Percentiles rank a stretch among this genome's conserved stretches.
These are phyloP conservation scores for Antennarius maculatus DNA, from an alignment of 2,797 vertebrate species.

Conservation along the genomic window DNA sequence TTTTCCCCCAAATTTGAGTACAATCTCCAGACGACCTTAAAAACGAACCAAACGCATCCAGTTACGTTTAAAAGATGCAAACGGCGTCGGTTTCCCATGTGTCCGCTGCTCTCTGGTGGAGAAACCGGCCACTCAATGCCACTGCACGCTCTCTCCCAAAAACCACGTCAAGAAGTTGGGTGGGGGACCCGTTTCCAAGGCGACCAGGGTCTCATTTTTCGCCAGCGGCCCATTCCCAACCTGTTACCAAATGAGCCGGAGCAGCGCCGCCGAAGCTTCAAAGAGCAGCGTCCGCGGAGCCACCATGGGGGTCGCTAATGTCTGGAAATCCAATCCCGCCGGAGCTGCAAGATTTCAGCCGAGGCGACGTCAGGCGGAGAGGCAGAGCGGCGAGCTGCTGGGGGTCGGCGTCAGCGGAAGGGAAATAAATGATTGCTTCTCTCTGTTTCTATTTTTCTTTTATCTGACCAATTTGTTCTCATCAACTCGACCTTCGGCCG, in stretches of 20 bases:
- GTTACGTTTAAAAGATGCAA: no score
- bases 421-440: background rate
- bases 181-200: conserved; percentile 84
- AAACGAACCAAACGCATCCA: background rate
- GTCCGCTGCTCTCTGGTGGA: conserved; percentile 31
- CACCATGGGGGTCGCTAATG: conserved; percentile 85
- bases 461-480: conserved; percentile 37
- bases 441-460: background rate
- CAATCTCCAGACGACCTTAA: background rate
- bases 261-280: conserved; percentile 80
- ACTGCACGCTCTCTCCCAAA: conserved; percentile 73
- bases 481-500: conserved; percentile 36
- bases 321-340: conserved; percentile 88
- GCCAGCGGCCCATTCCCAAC: conserved; percentile 90
- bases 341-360: conserved; percentile 63
- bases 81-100: background rate
- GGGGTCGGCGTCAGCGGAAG: conserved; percentile 20
- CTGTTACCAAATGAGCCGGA: conserved; percentile 94
- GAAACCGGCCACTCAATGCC: conserved; percentile 77
- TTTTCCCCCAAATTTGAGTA: background rate
- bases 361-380: conserved; percentile 38
- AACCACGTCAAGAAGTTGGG: conserved; percentile 73
- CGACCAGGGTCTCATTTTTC: conserved; percentile 92
- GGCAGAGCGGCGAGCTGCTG: conserved; percentile 35
- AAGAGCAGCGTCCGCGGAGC: conserved; percentile 77